Evolutionary conservation across 2,113 vertebrate species (phyloP), one percentile per base, ranked within the genome.

Genomic region (Petrocephalus zakoni): DNA sequence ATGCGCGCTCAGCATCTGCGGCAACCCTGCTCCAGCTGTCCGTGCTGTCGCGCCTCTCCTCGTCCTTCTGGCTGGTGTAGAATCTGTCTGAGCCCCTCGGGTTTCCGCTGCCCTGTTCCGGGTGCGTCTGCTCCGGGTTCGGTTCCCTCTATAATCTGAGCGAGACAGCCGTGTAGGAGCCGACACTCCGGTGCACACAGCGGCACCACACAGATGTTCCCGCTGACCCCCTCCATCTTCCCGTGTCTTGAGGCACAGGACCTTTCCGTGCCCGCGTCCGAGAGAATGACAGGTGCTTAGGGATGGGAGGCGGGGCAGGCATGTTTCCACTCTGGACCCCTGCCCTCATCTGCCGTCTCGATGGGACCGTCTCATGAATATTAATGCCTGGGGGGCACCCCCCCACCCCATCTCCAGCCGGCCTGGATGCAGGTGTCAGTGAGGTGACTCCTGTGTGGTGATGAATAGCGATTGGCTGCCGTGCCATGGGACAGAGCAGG

Each of bases 401-500:
- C 91, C 92, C 91, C 78, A n/a, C 61, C 61, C 61, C 61, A 90
- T 93, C 89, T 90, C 91, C 90, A 93, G 94, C 92, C 92, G 68
- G 91, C 88, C 87, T 81, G 11, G 90, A 92, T 92, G 91, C 92
- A 91, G 93, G 92, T 93, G 93, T 91, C 85, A 88, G 90, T 90
- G 93, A 94, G 94, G 92, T 94, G 93, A 93, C 94, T 94, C 92
- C 91, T 87, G 92, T 92, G 92, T 92, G 78, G 89, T 93, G 89
- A 94, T 95, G 91, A 93, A 95, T 95, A 95, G 95, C 94, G 94
- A 95, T 94, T 91, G 90, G 90, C 90, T 10, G 55, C 93, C 90
- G 91, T 91, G 91, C 93, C 90, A 90, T 89, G 92, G 95, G 94
- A 95, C 95, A 94, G 95, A 95, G 94, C 84, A 56, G 84, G 22